Evolutionary conservation across 2,113 vertebrate genomes (phyloP).

Genomic region (Larimichthys crocea): DNA sequence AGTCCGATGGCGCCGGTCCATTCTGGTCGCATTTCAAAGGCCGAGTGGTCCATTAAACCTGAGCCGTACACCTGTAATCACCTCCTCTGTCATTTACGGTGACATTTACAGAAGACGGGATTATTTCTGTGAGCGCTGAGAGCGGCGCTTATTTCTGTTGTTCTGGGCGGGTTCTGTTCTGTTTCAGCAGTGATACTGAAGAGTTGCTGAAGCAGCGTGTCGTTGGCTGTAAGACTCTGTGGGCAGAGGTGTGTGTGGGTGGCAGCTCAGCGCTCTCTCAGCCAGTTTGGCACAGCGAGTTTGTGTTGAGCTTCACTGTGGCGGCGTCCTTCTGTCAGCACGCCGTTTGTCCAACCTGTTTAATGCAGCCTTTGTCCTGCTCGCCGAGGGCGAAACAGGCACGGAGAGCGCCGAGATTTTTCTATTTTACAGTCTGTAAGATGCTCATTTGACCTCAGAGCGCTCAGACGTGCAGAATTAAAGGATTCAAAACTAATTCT

Average conservation of each 20-base stretch:
- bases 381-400: slow-evolving; percentile 3
- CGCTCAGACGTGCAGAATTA: too few relatives aligned
- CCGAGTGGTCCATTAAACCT: slow-evolving; percentile 19
- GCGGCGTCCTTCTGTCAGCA: slow-evolving; percentile 74
- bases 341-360: slow-evolving; percentile 44
- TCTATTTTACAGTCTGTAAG: neutral
- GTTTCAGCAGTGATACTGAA: slow-evolving; percentile 48
- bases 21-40: slow-evolving; percentile 20
- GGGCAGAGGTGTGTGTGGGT: slow-evolving; percentile 78
- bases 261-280: slow-evolving; percentile 67
- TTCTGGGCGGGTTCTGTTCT: neutral
- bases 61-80: slow-evolving; percentile 39
- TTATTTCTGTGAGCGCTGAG: neutral
- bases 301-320: slow-evolving; percentile 65
- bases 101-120: slow-evolving; percentile 38
- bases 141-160: neutral
- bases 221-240: slow-evolving; percentile 67
- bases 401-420: neutral
- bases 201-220: slow-evolving; percentile 69
- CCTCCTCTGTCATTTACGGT: slow-evolving; percentile 24
- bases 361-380: slow-evolving; percentile 30
- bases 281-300: slow-evolving; percentile 75
- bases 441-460: slow-evolving; percentile 19
- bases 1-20: slow-evolving; percentile 57
- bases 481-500: too few relatives aligned